A percentile compares a stretch with the other conserved stretches of the same genome.
These are phyloP conservation scores for Crypturellus undulatus DNA, from an alignment of 2,113 vertebrate genomes.

Conservation along the genomic window DNA sequence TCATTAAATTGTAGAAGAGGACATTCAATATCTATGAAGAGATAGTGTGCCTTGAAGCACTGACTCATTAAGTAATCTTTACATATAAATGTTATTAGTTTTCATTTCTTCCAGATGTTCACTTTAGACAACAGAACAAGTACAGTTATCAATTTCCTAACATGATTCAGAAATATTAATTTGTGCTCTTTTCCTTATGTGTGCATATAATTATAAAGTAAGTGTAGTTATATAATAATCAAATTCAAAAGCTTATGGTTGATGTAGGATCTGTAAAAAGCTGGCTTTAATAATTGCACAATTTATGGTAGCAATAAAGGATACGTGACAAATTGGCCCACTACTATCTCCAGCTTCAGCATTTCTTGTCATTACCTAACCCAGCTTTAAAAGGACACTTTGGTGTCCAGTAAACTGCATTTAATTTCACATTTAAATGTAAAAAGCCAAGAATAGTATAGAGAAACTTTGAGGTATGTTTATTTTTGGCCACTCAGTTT, in stretches of 20 bases:
- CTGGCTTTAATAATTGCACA: background rate
- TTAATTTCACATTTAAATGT: background rate
- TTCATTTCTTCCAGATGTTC: conserved; percentile 3
- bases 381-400: background rate
- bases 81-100: background rate
- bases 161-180: background rate
- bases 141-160: background rate
- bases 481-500: background rate
- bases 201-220: background rate
- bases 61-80: background rate
- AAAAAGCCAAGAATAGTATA: background rate
- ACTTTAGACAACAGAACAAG: background rate
- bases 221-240: background rate
- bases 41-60: background rate
- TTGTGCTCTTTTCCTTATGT: background rate
- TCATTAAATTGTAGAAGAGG: background rate
- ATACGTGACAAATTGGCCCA: background rate
- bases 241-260: background rate
- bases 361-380: background rate
- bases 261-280: background rate
- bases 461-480: fast-evolving
- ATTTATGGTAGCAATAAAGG: background rate
- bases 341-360: background rate
- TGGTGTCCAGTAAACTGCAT: background rate
- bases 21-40: background rate